Conservation (phyloP, 2,888 invertebrate genomes). For the Drepanosiphum platanoidis region DNA sequence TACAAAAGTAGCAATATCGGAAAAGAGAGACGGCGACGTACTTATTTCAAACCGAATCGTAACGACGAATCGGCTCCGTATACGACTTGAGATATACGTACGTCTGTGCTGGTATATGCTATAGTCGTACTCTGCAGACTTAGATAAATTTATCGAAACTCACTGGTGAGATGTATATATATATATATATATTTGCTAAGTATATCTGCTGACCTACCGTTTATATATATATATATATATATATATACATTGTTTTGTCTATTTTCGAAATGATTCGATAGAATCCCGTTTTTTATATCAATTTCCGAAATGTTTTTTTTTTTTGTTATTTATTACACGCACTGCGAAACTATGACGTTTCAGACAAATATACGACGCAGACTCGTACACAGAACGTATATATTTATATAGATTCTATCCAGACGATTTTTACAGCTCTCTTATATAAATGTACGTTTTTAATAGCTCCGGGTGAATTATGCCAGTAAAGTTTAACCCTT, state of each 20-base stretch:
- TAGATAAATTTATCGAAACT: background rate
- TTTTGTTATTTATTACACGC: conserved; percentile 10
- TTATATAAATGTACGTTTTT: background rate
- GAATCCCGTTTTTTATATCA: background rate
- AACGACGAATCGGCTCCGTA: too few relatives aligned
- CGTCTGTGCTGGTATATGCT: too few relatives aligned
- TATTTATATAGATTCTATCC: background rate
- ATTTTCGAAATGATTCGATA: background rate
- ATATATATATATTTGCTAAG: background rate
- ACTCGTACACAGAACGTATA: background rate
- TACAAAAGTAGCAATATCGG: too few relatives aligned
- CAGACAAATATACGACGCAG: background rate
- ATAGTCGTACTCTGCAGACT: background rate
- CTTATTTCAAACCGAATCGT: too few relatives aligned
- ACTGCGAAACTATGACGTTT: background rate
- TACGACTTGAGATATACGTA: too few relatives aligned
- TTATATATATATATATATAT: background rate
- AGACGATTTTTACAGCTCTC: conserved; percentile 19
- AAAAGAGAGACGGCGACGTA: too few relatives aligned
- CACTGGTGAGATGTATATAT: too few relatives aligned
- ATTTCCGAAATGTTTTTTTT: conserved; percentile 7
- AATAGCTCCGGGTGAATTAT: conserved; percentile 4
- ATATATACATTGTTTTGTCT: background rate
- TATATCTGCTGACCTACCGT: too few relatives aligned
- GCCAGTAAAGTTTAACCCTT: conserved; percentile 2